These are phyloP conservation scores for Drosophila nr. perissopoda DNA, from an alignment of 2,888 invertebrate genomes.

Conservation along the genomic window DNA sequence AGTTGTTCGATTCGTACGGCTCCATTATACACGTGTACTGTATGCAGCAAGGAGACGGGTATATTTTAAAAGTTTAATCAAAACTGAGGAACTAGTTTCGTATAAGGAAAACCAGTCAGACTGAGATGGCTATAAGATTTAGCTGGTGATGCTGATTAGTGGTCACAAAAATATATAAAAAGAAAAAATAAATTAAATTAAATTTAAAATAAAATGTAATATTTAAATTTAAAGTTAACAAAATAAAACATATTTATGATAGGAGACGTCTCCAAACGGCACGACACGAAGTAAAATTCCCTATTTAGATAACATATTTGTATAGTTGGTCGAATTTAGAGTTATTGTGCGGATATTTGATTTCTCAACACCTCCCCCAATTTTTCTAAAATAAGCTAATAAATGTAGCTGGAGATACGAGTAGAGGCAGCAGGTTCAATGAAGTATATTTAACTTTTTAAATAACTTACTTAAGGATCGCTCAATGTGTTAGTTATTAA, in stretches of 20 bases:
- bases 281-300: background rate
- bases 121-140: background rate
- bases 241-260: too few relatives aligned
- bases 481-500: background rate
- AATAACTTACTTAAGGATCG: background rate
- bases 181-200: too few relatives aligned
- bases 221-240: too few relatives aligned
- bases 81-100: background rate
- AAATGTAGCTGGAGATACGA: background rate
- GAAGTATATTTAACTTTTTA: background rate
- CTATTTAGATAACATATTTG: background rate
- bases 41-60: background rate
- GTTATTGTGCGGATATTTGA: background rate
- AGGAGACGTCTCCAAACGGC: background rate
- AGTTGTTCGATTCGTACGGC: background rate
- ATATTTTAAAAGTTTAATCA: background rate
- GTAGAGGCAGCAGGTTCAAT: rapidly evolving
- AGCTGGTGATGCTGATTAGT: background rate
- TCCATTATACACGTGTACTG: background rate
- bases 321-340: background rate
- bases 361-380: background rate
- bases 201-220: too few relatives aligned
- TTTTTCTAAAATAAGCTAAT: background rate
- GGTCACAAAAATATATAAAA: too few relatives aligned
- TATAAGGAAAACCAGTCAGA: background rate